Base-by-base conservation (phyloP, 2,797 vertebrate species). In the Karalla daura region DNA sequence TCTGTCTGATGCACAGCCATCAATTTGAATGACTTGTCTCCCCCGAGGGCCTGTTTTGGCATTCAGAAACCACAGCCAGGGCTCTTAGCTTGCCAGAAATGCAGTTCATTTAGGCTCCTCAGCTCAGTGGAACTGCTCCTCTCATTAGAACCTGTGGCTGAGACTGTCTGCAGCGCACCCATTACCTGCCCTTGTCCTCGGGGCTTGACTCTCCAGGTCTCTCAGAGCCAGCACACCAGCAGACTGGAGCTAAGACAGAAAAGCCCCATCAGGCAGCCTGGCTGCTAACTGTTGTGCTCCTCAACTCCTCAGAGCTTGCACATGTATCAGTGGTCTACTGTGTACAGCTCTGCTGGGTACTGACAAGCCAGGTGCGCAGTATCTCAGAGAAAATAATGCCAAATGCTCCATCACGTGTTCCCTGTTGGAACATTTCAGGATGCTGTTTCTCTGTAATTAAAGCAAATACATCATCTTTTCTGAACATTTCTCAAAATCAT, bases 1-100 rank as follows among this genome's bases (percentile, higher is more conserved):
- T 90, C 92, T 93, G 91, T 93, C 91, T 94, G 91, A 94, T 93
- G 91, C 25, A 74, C 83, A 93, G 87, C 92, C 94, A 92, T 95
- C 94, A 94, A 89, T 95, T 92, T 94, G 94, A 96, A 88, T 90
- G 93, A 93, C 93, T 94, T 81, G 65, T 88, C 84, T 92, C 94
- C 93, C 93, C 91, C 36, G 91, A 94, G 95, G 92, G 90, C 78
- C 90, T 93, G 91, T 94, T 95, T 95, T 94, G 91, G 95, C 93
- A 95, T 95, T 89, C 91, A 91, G 90, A 86, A 86, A 84, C 87
- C 91, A 91, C 82, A 85, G 89, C 73, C 6, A 65, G 84, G 75
- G 91, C 92, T 86, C 86, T 91, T 90, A 85, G 80, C 90, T 90
- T 90, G 85, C 91, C 90, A 89, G 85, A 80, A 87, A 75, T 74